Base-by-base conservation (phyloP, 2,113 vertebrate genomes). In the Pao palembangensis region DNA sequence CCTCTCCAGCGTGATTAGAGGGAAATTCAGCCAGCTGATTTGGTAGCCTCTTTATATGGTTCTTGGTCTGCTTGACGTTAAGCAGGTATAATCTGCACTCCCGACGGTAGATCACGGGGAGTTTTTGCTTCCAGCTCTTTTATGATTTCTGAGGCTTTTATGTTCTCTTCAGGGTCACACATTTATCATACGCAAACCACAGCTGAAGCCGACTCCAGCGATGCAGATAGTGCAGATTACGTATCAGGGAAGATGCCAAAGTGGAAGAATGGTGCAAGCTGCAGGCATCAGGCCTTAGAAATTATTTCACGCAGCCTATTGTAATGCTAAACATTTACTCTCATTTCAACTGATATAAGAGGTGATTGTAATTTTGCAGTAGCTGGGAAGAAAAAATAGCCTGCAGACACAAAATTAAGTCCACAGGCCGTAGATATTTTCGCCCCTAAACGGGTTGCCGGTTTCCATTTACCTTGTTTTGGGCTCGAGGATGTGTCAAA, bases 21-120 rank as follows among this genome's bases (percentile, higher is more conserved):
- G 28, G 64, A 69, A 73, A 75, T 75, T 47, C 65, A 82, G 71
- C 71, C 61, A 69, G 53, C 69, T 73, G 70, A 81, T 80, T 78
- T 79, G 66, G 69, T 51, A 43, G 76, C 61, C 67, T 76, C 67
- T 81, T 82, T 80, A 68, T 82, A 58, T 62, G 41, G 58, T 71
- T 60, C 85, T 84, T 75, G 75, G 74, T 59, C 58, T 61, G 76
- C 73, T 78, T 75, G 78, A 75, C 44, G 70, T 73, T 87, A 85
- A 87, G 85, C 82, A 85, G 74, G 77, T 84, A 85, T 87, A 86
- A 89, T 88, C 86, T 84, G 58, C 51, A 50, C 49, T 85, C 86
- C 85, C 84, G 55, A 76, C 76, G 80, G 82, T 80, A 79, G 78
- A 86, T 88, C 79, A 80, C 77, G 56, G 67, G 43, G 67, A 85